phyloP scores from a whole-genome alignment of 2,888 invertebrate species.

The Xestia xanthographa region DNA sequence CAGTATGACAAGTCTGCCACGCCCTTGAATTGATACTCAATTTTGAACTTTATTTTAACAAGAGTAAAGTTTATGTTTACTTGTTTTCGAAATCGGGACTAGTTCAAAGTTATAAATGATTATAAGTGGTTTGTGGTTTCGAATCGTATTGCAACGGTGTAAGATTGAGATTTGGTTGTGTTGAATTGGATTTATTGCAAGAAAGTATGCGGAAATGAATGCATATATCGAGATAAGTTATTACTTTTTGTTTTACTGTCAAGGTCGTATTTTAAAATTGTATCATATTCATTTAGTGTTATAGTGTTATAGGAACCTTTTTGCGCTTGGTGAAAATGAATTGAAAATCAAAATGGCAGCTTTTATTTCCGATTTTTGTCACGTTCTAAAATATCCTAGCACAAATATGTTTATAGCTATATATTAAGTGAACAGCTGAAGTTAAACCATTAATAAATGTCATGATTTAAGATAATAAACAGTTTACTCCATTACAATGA shows the following conservation, averaged over 20 bases:
- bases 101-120: not conserved
- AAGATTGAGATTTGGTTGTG: conserved; percentile 12
- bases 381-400: not conserved
- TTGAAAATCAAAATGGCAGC: not conserved
- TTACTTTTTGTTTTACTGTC: conserved; percentile 30
- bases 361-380: not conserved
- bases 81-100: conserved; percentile 2
- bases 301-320: not conserved
- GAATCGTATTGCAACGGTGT: not conserved
- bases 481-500: not conserved
- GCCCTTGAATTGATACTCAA: conserved; percentile 53
- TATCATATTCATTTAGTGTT: not conserved
- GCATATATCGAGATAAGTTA: conserved; percentile 30
- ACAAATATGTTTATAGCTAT: not conserved
- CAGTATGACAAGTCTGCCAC: conserved; percentile 58
- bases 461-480: not conserved
- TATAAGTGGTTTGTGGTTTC: not conserved
- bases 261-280: conserved; percentile 32
- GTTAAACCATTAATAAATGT: not conserved
- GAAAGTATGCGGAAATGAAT: conserved; percentile 60
- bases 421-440: not conserved
- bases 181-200: not conserved
- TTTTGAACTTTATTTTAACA: conserved; percentile 1
- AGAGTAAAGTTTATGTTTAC: conserved; percentile 6
- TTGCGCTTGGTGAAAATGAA: not conserved